Base-by-base conservation (phyloP, 2,888 invertebrate species). In the Leptarthrus brevirostris region DNA sequence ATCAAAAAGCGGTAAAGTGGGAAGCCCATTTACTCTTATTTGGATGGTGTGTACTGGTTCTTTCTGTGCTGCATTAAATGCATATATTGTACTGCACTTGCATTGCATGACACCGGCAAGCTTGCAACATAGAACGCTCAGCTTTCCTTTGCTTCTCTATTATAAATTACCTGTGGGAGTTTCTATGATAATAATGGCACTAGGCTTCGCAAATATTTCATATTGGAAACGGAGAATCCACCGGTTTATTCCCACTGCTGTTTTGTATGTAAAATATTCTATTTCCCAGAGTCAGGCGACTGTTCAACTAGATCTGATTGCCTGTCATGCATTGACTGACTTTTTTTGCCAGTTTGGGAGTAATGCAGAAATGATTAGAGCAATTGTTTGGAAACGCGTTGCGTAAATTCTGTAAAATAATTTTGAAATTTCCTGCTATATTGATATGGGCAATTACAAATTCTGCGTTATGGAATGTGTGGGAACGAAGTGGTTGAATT, bases 281-380 rank as follows among this genome's bases (percentile, higher is more conserved):
- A 24, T 56, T 56, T 56, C 56, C 30, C 56, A 56, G 56, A 34
- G 6, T 16, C n/a, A 24, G n/a, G 16, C 14, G 26, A 34, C 26
- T 56, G 30, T 56, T 56, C 26, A 56, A 56, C 26, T 56, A 56
- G 56, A 56, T 56, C 56, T 26, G 30, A 56, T 56, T 30, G 30
- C 30, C 8, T 30, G 30, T 8, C 30, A 8, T 30, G 26, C 54
- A 14, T 54, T 54, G 54, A 54, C 54, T 54, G 54, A 54, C 26
- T 10, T 54, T 30, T 30, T 54, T 54, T 54, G 22, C 2, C 1
- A 22, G 14, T 22, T n/a, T 54, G 20, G 24, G 20, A 14, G 20
- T 4, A 14, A 24, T 54, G 44, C 6, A 8, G 8, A 4, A 24
- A 24, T 54, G 54, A 24, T 54, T 54, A 24, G 26, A 24, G 20